These are phyloP conservation scores for Oreortyx pictus DNA, from an alignment of 2,797 vertebrate genomes.

Conservation along the genomic window DNA sequence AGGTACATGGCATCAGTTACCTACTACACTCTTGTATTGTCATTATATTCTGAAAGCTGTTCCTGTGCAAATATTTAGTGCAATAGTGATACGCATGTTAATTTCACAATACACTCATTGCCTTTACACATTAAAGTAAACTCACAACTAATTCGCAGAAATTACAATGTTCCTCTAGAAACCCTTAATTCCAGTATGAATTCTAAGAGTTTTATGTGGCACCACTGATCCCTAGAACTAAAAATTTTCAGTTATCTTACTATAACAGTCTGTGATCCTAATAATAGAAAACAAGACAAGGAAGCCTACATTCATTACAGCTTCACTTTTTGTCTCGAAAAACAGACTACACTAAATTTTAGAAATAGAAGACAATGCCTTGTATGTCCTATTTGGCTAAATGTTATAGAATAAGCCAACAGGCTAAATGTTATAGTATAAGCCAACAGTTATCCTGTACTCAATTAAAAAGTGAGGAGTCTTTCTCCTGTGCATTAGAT, in stretches of 20 bases:
- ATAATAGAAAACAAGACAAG: background rate
- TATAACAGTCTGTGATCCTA: background rate
- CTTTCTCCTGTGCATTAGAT: background rate
- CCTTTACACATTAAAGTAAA: background rate
- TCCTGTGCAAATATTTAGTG: background rate
- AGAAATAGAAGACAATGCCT: background rate
- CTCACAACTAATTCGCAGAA: background rate
- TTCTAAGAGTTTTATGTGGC: background rate
- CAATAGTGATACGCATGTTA: background rate
- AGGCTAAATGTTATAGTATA: background rate
- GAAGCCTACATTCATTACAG: background rate
- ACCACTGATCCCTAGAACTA: background rate
- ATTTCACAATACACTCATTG: background rate
- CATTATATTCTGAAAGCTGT: background rate
- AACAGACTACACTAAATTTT: background rate
- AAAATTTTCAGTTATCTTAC: background rate
- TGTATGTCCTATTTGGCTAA: background rate
- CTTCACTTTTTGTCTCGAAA: background rate
- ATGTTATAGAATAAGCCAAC: background rate
- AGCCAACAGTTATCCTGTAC: background rate
- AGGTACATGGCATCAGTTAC: no score
- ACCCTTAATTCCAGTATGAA: background rate
- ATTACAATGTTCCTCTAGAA: background rate
- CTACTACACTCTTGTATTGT: background rate
- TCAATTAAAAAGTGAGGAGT: background rate